Conservation (phyloP, 2,888 invertebrate genomes). For the Tridacna crocea region DNA sequence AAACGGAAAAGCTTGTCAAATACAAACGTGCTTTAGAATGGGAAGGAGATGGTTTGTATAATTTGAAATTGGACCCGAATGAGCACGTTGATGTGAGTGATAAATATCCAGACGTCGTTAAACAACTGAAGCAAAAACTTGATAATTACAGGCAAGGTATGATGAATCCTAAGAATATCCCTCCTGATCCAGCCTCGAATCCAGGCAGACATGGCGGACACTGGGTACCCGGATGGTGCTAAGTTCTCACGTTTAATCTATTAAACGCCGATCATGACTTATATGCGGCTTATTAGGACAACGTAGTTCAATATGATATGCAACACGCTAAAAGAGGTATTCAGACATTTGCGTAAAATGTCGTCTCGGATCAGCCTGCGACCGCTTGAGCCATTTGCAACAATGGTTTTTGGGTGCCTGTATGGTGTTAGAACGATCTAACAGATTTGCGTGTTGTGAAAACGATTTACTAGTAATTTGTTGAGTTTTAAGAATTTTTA, state of each 20-base stretch:
- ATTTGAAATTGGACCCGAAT: slow-evolving; percentile 52
- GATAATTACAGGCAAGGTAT: slow-evolving; percentile 36
- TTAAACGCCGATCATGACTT: neutral
- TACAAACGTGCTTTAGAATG: neutral
- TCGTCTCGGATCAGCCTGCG: no score
- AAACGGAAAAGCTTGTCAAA: neutral
- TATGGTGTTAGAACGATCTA: slow-evolving; percentile 53
- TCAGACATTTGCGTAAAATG: no score
- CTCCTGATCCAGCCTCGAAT: slow-evolving; percentile 36
- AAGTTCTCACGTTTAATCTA: neutral
- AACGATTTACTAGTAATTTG: no score
- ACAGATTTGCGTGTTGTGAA: no score
- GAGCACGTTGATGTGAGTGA: slow-evolving; percentile 54
- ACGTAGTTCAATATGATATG: no score
- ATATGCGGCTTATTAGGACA: no score
- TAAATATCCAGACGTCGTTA: slow-evolving; percentile 43
- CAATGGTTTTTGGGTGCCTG: slow-evolving; percentile 60
- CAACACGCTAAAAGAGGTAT: no score
- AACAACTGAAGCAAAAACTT: slow-evolving; percentile 33
- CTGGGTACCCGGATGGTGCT: slow-evolving; percentile 67
- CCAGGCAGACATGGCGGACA: slow-evolving; percentile 58
- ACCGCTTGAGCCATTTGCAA: no score
- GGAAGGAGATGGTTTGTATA: slow-evolving; percentile 31
- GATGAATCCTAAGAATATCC: slow-evolving; percentile 29
- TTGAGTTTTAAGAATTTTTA: no score